Percentiles rank a stretch among this genome's conserved stretches.
phyloP scores from a whole-genome alignment of 2,797 vertebrate genomes.

The Crenuchus spilurus region DNA sequence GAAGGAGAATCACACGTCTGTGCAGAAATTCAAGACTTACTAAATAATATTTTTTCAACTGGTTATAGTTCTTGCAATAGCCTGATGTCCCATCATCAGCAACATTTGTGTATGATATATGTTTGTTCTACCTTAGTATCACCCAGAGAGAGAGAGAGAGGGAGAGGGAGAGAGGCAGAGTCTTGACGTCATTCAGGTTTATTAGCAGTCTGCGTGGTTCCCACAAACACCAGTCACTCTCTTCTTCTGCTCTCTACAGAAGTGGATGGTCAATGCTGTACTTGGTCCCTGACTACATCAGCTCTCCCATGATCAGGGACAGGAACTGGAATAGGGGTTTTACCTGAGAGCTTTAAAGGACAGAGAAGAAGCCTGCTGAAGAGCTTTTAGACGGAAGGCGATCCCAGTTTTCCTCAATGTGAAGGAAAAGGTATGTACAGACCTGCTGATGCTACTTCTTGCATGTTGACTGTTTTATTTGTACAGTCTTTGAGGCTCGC shows the following conservation, averaged over 20 bases:
- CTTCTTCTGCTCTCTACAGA: slow-evolving; percentile 46
- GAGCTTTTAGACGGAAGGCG: background rate
- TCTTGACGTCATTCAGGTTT: slow-evolving; percentile 71
- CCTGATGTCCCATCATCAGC: no score
- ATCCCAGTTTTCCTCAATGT: slow-evolving; percentile 39
- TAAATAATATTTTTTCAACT: no score
- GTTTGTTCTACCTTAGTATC: background rate
- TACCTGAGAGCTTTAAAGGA: slow-evolving; percentile 56
- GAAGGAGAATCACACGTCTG: no score
- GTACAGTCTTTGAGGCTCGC: no score
- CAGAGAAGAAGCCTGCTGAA: background rate
- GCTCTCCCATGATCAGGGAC: slow-evolving; percentile 68
- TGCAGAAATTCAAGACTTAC: background rate
- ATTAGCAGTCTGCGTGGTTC: slow-evolving; percentile 62
- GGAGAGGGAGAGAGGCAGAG: background rate
- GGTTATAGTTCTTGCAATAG: no score
- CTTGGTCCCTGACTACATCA: slow-evolving; percentile 53
- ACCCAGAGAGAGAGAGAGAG: slow-evolving; percentile 16
- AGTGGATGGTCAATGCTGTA: slow-evolving; percentile 65
- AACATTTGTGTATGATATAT: no score
- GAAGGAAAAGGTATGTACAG: slow-evolving; percentile 32
- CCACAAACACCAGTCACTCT: slow-evolving; percentile 52
- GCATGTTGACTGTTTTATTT: no score
- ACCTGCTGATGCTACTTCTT: no score
- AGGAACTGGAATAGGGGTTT: slow-evolving; percentile 64